Percentiles rank a stretch among this genome's conserved stretches.
phyloP scores from a whole-genome alignment of 1,140 invertebrate genomes.

The Dreissena polymorpha region DNA sequence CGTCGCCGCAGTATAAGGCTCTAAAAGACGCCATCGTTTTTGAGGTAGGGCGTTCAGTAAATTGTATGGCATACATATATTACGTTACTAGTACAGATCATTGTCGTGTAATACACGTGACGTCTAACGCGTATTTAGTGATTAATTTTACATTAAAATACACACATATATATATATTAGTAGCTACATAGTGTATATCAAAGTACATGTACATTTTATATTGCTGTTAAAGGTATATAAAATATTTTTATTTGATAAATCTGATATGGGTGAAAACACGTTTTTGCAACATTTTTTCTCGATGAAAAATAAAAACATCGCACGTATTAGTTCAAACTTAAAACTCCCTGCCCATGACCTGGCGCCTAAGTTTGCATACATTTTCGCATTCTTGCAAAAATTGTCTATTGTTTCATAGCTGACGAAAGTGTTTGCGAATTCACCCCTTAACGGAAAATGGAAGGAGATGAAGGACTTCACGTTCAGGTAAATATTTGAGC shows the following conservation, averaged over 20 bases:
- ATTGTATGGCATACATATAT: neutral
- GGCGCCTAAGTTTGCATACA: too few relatives aligned
- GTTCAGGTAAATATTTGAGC: too few relatives aligned
- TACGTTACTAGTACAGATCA: neutral
- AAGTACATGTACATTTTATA: too few relatives aligned
- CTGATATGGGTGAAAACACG: neutral
- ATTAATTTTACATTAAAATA: too few relatives aligned
- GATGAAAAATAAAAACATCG: neutral
- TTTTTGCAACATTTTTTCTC: neutral
- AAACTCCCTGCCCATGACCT: too few relatives aligned
- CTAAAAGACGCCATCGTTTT: neutral
- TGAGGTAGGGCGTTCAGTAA: conserved; percentile 2
- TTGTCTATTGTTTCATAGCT: neutral
- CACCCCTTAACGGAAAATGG: neutral
- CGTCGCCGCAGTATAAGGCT: neutral
- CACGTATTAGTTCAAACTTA: too few relatives aligned
- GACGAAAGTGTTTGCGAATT: neutral
- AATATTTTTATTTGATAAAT: neutral
- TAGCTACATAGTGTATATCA: too few relatives aligned
- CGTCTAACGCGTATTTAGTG: neutral
- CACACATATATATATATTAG: too few relatives aligned
- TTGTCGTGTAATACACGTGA: neutral
- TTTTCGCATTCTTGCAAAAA: too few relatives aligned
- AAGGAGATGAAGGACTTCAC: too few relatives aligned
- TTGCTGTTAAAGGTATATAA: neutral